Evolutionary conservation across 2,797 vertebrate genomes (phyloP).

Genomic region (Sebastes elongatus): DNA sequence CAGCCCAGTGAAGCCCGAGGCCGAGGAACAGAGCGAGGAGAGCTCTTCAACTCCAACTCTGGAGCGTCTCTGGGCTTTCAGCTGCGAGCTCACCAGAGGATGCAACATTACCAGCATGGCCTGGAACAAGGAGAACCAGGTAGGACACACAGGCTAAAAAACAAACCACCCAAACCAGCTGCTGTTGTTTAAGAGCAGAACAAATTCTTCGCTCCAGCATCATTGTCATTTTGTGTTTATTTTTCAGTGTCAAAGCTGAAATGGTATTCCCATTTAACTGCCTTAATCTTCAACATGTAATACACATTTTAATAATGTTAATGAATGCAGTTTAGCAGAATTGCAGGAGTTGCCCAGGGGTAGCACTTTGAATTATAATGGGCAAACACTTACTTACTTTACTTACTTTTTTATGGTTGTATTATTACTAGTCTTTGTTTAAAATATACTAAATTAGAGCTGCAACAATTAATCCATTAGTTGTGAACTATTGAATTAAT

Average conservation of each 20-base stretch:
- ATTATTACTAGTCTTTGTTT: neutral
- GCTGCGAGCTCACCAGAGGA: constrained; percentile 82
- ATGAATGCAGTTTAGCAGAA: neutral
- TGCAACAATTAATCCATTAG: too few relatives aligned
- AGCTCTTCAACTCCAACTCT: constrained; percentile 71
- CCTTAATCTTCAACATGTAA: neutral
- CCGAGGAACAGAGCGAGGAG: constrained; percentile 27
- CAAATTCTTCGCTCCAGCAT: neutral
- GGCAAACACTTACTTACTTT: neutral
- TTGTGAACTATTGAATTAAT: too few relatives aligned
- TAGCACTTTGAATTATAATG: neutral
- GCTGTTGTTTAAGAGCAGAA: neutral
- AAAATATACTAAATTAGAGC: neutral
- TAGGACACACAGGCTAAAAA: constrained; percentile 77
- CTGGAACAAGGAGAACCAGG: constrained; percentile 88
- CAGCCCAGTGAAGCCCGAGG: neutral
- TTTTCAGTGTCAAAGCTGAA: neutral
- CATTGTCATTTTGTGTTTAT: neutral
- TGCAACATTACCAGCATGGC: constrained; percentile 86
- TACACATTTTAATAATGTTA: neutral
- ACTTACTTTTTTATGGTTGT: neutral
- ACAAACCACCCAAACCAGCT: neutral
- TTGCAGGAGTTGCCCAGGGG: neutral
- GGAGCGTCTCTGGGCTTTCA: constrained; percentile 87
- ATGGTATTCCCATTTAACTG: neutral